Percentiles rank a stretch among this genome's conserved stretches.
Conservation (phyloP, 2,797 vertebrate genomes). For the Pseudochromis fuscus region DNA sequence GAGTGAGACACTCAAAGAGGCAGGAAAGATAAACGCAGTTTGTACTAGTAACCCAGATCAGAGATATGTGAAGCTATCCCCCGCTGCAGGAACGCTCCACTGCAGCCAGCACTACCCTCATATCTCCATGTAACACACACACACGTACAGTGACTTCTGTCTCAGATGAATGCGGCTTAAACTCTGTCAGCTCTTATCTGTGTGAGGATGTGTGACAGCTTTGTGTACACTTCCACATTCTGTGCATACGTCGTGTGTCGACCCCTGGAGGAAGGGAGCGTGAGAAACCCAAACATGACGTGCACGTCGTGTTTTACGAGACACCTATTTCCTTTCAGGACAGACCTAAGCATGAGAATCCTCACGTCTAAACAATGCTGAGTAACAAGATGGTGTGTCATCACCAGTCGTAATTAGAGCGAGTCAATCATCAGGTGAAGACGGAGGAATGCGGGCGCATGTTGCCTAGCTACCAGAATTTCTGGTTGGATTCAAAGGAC, state of each 20-base stretch:
- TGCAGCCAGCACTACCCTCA: slow-evolving; percentile 1
- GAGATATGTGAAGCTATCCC: slow-evolving; percentile 25
- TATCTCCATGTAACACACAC: slow-evolving; percentile 33
- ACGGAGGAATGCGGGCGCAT: slow-evolving; percentile 32
- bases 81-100: slow-evolving; percentile 2
- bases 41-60: slow-evolving; percentile 1
- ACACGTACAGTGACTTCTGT: neutral
- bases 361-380: slow-evolving; percentile 2
- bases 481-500: slow-evolving; percentile 31
- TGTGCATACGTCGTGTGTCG: neutral
- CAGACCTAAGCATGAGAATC: neutral
- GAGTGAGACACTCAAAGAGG: neutral
- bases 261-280: neutral
- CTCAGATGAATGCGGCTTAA: slow-evolving; percentile 10
- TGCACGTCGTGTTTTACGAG: slow-evolving; percentile 10
- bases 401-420: neutral
- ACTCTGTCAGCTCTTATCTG: slow-evolving; percentile 29
- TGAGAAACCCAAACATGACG: slow-evolving; percentile 18
- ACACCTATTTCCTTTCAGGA: neutral
- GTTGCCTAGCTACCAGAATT: slow-evolving; percentile 26
- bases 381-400: slow-evolving; percentile 40
- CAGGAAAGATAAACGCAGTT: neutral
- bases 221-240: slow-evolving; percentile 12
- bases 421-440: slow-evolving; percentile 31
- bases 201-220: slow-evolving; percentile 19